Conservation (phyloP, 2,888 invertebrate species). For the Ypsolopha scabrella region DNA sequence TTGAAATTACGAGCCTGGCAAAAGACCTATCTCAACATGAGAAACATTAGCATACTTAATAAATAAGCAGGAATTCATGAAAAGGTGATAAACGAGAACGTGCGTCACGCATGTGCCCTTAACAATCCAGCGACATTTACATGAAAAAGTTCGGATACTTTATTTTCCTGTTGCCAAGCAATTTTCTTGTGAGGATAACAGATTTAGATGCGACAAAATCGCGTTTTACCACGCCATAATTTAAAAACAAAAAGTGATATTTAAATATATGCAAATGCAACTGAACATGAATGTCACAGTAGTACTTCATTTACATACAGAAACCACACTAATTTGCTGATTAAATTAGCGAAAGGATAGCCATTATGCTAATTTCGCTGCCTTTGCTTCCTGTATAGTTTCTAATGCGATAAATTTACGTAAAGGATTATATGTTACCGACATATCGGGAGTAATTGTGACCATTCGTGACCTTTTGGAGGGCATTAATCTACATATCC, state of each 20-base stretch:
- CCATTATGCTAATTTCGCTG: background rate
- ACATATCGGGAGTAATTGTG: background rate
- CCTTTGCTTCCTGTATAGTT: background rate
- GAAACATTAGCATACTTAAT: slow-evolving; percentile 49
- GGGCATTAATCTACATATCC: slow-evolving; percentile 6
- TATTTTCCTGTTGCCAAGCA: too few relatives aligned
- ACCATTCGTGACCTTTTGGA: slow-evolving; percentile 5
- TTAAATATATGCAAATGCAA: too few relatives aligned
- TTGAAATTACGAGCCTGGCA: slow-evolving; percentile 23
- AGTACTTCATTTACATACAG: too few relatives aligned
- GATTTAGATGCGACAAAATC: too few relatives aligned
- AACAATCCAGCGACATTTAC: too few relatives aligned
- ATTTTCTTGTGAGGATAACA: too few relatives aligned
- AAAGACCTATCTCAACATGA: slow-evolving; percentile 52
- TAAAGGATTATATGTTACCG: background rate
- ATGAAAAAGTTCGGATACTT: too few relatives aligned
- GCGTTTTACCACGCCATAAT: too few relatives aligned
- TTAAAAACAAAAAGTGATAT: too few relatives aligned
- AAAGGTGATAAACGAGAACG: slow-evolving; percentile 23
- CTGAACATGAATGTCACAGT: too few relatives aligned
- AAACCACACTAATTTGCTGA: too few relatives aligned
- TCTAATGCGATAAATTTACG: background rate
- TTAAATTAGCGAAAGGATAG: background rate
- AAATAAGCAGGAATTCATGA: slow-evolving; percentile 38
- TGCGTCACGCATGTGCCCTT: background rate